Percentiles rank a stretch among this genome's conserved stretches.
Conservation (phyloP, 2,797 vertebrate genomes). For the Diplodus puntazzo region DNA sequence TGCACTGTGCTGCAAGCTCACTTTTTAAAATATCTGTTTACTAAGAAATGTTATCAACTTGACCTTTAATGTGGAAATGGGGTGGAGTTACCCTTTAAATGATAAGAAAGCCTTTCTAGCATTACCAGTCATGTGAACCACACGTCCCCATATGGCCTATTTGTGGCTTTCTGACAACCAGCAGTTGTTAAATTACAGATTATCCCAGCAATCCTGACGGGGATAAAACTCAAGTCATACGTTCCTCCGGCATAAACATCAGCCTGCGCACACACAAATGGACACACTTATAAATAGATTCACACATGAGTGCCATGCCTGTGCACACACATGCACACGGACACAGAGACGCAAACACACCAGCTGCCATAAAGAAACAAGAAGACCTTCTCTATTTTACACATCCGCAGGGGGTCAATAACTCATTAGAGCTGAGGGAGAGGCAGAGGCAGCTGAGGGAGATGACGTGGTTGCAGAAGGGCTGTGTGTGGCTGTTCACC, state of each 20-base stretch:
- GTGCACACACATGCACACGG: not conserved
- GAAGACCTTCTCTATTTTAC: constrained; percentile 76
- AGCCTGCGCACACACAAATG: constrained; percentile 22
- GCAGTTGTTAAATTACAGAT: constrained; percentile 72
- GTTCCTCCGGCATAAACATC: constrained; percentile 48
- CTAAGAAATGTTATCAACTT: no score
- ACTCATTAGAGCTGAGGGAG: constrained; percentile 79
- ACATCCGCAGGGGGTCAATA: constrained; percentile 82
- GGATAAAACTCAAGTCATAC: constrained; percentile 60
- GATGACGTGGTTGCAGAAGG: constrained; percentile 55
- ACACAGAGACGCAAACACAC: constrained; percentile 58
- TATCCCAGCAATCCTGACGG: constrained; percentile 65
- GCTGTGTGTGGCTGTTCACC: constrained; percentile 63
- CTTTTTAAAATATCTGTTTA: no score
- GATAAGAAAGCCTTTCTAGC: constrained; percentile 24
- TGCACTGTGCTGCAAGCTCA: no score
- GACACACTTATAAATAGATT: constrained; percentile 62
- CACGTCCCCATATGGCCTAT: constrained; percentile 39
- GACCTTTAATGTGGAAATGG: no score
- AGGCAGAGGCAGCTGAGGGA: constrained; percentile 63
- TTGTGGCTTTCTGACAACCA: constrained; percentile 57
- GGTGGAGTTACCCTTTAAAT: constrained; percentile 2
- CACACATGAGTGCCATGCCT: constrained; percentile 42
- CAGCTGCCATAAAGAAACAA: constrained; percentile 74
- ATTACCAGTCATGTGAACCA: constrained; percentile 33